phyloP scores from a whole-genome alignment of 2,113 vertebrate genomes.

The Pluvianellus socialis region DNA sequence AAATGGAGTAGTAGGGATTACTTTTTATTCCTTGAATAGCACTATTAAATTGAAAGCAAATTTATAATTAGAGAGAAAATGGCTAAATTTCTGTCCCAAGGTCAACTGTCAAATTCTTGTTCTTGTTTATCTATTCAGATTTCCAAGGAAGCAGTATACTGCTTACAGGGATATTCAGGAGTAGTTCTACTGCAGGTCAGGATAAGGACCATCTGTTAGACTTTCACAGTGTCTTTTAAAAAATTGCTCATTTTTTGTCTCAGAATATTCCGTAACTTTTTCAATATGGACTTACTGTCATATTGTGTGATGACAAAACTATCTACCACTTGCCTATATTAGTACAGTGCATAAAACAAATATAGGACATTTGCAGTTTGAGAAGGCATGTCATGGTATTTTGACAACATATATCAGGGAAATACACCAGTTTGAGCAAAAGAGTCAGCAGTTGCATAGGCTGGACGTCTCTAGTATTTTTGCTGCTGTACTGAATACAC shows the following conservation, averaged over 20 bases:
- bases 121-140: not conserved
- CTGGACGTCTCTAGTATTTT: not conserved
- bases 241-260: not conserved
- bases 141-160: not conserved
- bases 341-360: not conserved
- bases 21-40: not conserved
- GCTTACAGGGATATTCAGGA: not conserved
- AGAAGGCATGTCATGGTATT: not conserved
- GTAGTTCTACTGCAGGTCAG: not conserved
- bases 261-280: not conserved
- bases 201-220: not conserved
- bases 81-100: not conserved
- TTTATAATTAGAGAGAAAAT: not conserved
- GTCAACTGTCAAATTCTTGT: not conserved
- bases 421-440: not conserved
- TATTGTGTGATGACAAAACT: not conserved
- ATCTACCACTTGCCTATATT: not conserved
- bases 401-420: not conserved
- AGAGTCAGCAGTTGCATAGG: not conserved
- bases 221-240: not conserved
- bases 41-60: not conserved
- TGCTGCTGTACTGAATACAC: not conserved
- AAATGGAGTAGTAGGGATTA: not conserved
- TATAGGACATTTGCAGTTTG: not conserved
- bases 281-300: not conserved